phyloP scores from a whole-genome alignment of 2,797 vertebrate genomes.

The Pantherophis vulpinus region DNA sequence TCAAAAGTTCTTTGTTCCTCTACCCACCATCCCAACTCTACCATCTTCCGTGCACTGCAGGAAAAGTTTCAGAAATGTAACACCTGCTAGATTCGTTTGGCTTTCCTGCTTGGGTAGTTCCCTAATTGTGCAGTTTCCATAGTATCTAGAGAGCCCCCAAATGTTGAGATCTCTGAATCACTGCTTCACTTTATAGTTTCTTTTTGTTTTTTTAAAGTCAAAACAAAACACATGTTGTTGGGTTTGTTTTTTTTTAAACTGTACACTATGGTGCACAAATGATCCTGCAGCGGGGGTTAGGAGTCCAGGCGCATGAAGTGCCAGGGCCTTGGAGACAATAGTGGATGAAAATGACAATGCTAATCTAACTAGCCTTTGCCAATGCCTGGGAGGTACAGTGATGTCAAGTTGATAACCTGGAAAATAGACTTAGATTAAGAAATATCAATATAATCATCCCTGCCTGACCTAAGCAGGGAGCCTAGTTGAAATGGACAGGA shows the following conservation, averaged over 20 bases:
- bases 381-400: slow-evolving; percentile 42
- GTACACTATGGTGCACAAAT: background rate
- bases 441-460: slow-evolving; percentile 63
- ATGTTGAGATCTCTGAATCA: background rate
- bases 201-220: background rate
- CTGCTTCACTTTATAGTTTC: background rate
- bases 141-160: background rate
- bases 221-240: background rate
- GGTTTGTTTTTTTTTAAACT: background rate
- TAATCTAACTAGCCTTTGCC: slow-evolving; percentile 14
- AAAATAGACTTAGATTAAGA: slow-evolving; percentile 68
- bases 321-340: slow-evolving; percentile 14
- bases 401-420: slow-evolving; percentile 62
- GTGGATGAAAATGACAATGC: background rate
- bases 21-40: background rate
- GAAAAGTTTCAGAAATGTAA: background rate
- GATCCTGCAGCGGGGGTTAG: background rate
- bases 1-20: background rate
- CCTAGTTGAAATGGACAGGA: slow-evolving; percentile 55
- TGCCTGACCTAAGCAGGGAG: slow-evolving; percentile 55
- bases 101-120: too few relatives aligned
- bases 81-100: background rate
- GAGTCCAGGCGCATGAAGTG: background rate
- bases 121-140: background rate
- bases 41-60: background rate